Evolutionary conservation across 2,113 vertebrate genomes (phyloP).

Genomic region (Sigmodon hispidus): DNA sequence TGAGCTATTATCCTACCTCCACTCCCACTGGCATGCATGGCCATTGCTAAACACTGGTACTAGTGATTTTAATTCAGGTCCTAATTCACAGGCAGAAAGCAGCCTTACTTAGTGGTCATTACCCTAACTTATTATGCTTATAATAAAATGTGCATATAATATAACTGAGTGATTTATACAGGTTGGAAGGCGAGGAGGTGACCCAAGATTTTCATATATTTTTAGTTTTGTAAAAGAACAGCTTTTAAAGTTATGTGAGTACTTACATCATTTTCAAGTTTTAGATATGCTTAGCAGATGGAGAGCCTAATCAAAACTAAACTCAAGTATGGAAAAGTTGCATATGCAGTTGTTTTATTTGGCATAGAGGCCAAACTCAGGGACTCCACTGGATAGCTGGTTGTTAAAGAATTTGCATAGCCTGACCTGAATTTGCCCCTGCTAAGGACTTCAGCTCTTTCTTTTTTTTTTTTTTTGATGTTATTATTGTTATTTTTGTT

Average conservation of each 20-base stretch:
- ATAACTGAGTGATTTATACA: neutral
- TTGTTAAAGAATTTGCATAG: neutral
- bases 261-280: constrained; percentile 38
- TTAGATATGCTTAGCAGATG: constrained; percentile 28
- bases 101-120: neutral
- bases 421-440: neutral
- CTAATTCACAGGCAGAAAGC: neutral
- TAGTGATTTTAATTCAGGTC: too few relatives aligned
- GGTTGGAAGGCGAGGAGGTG: neutral
- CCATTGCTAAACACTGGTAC: too few relatives aligned
- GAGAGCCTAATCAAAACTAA: constrained; percentile 30
- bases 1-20: neutral
- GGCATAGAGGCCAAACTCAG: neutral
- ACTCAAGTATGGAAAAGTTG: neutral
- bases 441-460: neutral
- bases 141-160: neutral
- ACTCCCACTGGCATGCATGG: neutral
- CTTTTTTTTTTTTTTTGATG: neutral
- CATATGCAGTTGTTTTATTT: neutral
- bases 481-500: too few relatives aligned
- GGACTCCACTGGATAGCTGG: neutral
- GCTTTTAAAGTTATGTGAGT: neutral
- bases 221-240: constrained; percentile 16
- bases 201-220: neutral
- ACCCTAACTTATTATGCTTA: too few relatives aligned